Percentiles rank a stretch among this genome's conserved stretches.
phyloP scores from a whole-genome alignment of 2,797 vertebrate genomes.

The Oceanodroma leucorhoa region DNA sequence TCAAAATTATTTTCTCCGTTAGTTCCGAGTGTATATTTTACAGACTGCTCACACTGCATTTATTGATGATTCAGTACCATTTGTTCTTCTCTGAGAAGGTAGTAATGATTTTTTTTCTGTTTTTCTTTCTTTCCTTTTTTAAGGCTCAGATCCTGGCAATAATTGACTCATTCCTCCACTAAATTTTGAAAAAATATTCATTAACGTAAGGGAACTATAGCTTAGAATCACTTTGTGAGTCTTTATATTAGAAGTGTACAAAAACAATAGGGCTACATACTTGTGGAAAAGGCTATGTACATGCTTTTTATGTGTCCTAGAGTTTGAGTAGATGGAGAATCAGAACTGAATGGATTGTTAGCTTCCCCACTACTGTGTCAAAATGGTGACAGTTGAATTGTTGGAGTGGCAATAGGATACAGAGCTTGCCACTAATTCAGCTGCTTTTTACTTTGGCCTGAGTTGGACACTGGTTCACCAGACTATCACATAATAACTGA shows the following conservation, averaged over 20 bases:
- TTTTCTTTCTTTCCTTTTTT: background rate
- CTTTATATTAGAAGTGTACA: background rate
- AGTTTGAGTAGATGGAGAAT: background rate
- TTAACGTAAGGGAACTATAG: background rate
- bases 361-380: background rate
- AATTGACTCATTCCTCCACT: background rate
- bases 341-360: background rate
- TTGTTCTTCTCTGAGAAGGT: background rate
- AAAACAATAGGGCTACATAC: background rate
- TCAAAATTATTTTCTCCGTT: constrained; percentile 5
- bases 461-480: background rate
- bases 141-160: background rate
- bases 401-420: background rate
- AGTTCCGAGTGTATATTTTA: background rate
- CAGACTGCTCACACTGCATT: background rate
- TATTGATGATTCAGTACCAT: background rate
- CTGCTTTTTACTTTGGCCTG: background rate
- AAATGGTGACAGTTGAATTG: background rate
- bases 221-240: background rate
- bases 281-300: background rate
- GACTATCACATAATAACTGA: background rate
- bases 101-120: background rate
- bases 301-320: background rate
- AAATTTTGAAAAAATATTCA: background rate
- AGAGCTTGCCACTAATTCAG: background rate